Evolutionary conservation across 2,888 invertebrate genomes (phyloP).

Genomic region (Oegoconia quadripuncta): DNA sequence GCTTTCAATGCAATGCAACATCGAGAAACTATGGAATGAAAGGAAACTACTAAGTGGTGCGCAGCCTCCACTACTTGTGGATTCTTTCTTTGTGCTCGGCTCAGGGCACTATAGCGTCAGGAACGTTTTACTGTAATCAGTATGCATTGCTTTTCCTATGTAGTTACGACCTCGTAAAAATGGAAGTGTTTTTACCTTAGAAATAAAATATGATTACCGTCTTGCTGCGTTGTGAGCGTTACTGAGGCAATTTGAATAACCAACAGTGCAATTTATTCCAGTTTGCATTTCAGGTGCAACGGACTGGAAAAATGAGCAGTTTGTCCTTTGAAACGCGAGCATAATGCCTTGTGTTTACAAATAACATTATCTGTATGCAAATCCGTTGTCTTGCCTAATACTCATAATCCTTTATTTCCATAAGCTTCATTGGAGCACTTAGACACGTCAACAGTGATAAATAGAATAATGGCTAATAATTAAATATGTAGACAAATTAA

Average conservation of each 20-base stretch:
- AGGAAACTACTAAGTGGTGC: background rate
- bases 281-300: background rate
- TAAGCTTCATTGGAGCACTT: too few relatives aligned
- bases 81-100: background rate
- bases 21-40: too few relatives aligned
- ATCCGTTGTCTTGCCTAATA: too few relatives aligned
- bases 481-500: too few relatives aligned
- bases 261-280: background rate
- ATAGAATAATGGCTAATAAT: too few relatives aligned
- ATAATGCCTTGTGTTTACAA: too few relatives aligned
- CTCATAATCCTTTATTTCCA: too few relatives aligned
- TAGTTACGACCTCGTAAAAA: slow-evolving; percentile 3
- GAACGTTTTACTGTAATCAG: slow-evolving; percentile 1
- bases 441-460: too few relatives aligned
- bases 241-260: background rate
- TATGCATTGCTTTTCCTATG: slow-evolving; percentile 1
- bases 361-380: too few relatives aligned
- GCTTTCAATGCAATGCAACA: too few relatives aligned
- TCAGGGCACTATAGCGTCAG: background rate
- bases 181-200: background rate
- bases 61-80: background rate
- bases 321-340: background rate
- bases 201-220: slow-evolving; percentile 6
- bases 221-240: background rate
- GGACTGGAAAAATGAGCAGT: background rate